These are phyloP conservation scores for Drosophila neocordata DNA, from an alignment of 1,140 invertebrate genomes.

Conservation along the genomic window DNA sequence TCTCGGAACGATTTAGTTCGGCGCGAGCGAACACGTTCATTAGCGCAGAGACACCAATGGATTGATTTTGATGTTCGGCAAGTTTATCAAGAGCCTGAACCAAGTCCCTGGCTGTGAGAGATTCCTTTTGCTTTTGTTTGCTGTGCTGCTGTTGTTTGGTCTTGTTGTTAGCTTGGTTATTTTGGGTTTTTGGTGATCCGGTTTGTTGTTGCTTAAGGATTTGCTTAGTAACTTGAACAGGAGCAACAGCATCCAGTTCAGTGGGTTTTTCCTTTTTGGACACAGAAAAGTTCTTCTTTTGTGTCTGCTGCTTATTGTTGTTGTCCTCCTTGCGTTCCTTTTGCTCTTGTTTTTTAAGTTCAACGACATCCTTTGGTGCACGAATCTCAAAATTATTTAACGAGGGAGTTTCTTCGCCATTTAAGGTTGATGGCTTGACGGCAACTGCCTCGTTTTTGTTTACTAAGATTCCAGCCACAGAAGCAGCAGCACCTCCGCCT, in stretches of 20 bases:
- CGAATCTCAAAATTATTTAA: slow-evolving; percentile 90
- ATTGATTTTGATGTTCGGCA: slow-evolving; percentile 69
- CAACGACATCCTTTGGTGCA: slow-evolving; percentile 91
- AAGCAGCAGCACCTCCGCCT: slow-evolving; percentile 5
- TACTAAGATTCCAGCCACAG: slow-evolving; percentile 84
- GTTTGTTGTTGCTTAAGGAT: slow-evolving; percentile 73
- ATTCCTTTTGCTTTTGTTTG: slow-evolving; percentile 71
- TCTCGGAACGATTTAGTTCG: slow-evolving; percentile 91
- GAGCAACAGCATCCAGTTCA: slow-evolving; percentile 22
- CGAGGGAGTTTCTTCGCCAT: slow-evolving; percentile 63
- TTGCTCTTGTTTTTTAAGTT: slow-evolving; percentile 84
- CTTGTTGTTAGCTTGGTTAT: slow-evolving; percentile 62
- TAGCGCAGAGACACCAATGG: slow-evolving; percentile 85
- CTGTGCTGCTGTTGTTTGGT: slow-evolving; percentile 62
- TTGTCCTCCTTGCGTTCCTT: slow-evolving; percentile 75
- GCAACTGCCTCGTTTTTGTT: slow-evolving; percentile 86
- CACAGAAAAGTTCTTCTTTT: slow-evolving; percentile 82
- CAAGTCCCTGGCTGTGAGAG: slow-evolving; percentile 64
- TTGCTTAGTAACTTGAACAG: slow-evolving; percentile 69
- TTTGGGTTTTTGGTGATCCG: slow-evolving; percentile 72
- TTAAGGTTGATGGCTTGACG: slow-evolving; percentile 69
- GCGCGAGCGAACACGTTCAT: slow-evolving; percentile 90
- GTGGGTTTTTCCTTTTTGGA: slow-evolving; percentile 67
- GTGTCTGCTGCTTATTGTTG: slow-evolving; percentile 55
- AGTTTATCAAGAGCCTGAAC: slow-evolving; percentile 68